Evolutionary conservation across 2,888 invertebrate genomes (phyloP), one percentile per base, ranked within the genome.

Genomic region (Augiades crinisus): DNA sequence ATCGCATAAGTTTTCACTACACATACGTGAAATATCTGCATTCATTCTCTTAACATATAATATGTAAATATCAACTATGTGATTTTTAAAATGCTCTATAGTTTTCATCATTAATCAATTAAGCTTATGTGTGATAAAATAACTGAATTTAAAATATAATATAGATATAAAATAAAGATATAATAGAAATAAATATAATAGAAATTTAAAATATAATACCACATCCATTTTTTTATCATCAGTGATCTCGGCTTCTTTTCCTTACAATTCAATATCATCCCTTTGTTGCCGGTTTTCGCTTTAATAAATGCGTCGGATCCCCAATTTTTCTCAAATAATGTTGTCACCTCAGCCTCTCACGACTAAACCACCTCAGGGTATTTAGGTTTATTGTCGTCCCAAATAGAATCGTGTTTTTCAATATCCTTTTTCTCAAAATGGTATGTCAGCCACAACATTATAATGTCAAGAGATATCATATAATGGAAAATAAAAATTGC

Each of bases 231-330:
- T 6, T 13, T 30, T 37, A 13, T 21, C 19, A 40, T 65, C 65
- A 58, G 27, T 30, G 46, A 55, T 79, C 71, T 56, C 5, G 27
- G 67, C 49, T 41, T 49, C 65, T 60, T 72, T 77, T 72, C 77
- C 80, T 81, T 79, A 84, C 87, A 84, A 87, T 87, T 87, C 88
- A 88, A 88, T 88, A 88, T 86, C 69, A 81, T 82, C 79, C 87
- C 86, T 88, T 87, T 88, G 88, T 88, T 84, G 86, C 79, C 78
- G 84, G 85, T 84, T 83, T 81, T 83, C 82, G 78, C 80, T 85
- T 83, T 88, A 88, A 86, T 88, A 87, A 87, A 86, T 83, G 87
- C 85, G 77, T 74, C 54, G 72, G 72, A 70, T 71, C 80, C 78
- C 82, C 83, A 83, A 84, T 84, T 80, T 72, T 72, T 70, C 70